These are phyloP conservation scores for Otocyon megalotis DNA, from an alignment of 2,113 vertebrate genomes.

Conservation along the genomic window DNA sequence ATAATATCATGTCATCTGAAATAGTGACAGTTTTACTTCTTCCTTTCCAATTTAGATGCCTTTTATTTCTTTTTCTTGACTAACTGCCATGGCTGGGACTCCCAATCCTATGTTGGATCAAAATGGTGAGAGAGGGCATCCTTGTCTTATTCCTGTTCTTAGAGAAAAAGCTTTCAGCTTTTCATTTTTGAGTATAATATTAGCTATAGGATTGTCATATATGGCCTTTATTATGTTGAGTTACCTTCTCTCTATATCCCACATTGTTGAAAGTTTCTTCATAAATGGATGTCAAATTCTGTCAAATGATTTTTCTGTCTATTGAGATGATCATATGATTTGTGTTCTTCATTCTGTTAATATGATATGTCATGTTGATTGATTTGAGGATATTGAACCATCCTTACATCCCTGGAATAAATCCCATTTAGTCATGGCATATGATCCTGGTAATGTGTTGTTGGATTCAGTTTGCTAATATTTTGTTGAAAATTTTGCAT, in stretches of 20 bases:
- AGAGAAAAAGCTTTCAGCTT: background rate
- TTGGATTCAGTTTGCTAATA: background rate
- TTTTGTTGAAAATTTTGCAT: background rate
- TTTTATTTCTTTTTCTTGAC: background rate
- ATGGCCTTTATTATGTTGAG: background rate
- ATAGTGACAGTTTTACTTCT: background rate
- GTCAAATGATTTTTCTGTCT: background rate
- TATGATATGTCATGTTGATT: background rate
- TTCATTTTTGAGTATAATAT: background rate
- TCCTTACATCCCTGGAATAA: background rate
- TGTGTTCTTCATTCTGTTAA: background rate
- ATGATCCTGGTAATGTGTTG: background rate
- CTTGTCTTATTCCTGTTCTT: background rate
- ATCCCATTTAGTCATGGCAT: background rate
- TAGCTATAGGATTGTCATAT: background rate
- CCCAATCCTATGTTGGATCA: background rate
- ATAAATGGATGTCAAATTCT: background rate
- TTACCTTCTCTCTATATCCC: background rate
- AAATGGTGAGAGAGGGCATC: background rate
- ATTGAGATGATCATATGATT: background rate
- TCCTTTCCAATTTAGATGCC: background rate
- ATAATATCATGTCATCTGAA: background rate
- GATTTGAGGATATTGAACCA: background rate
- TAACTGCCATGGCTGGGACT: background rate
- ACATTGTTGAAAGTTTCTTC: background rate